Evolutionary conservation across 2,113 vertebrate genomes (phyloP), one percentile per base, ranked within the genome.

Genomic region (Mirza zaza): DNA sequence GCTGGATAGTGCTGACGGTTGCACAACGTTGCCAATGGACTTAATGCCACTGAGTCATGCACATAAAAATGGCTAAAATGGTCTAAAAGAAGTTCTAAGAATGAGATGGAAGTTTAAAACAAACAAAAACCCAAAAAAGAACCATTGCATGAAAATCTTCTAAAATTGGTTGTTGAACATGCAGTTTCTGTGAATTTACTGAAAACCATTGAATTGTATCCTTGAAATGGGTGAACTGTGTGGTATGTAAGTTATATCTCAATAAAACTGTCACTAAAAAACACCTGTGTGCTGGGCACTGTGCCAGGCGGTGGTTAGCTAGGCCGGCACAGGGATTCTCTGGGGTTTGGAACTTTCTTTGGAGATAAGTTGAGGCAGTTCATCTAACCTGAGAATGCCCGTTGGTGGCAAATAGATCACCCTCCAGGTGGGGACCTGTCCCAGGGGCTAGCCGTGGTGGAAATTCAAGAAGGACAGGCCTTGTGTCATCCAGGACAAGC

Each of bases 361-460:
- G 50, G 57, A 36, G 36, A n/a, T 14, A 20, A 20, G 6, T 18
- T 14, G 18, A 36, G 79, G 50, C 6, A 5, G 18, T 25, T 5
- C 65, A 23, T 79, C n/a, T n/a, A 23, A 55, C 29, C 12, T 57
- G 75, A 73, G 50, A 61, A 29, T 4, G 14, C 21, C 34, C 68
- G 1, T 18, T 57, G 7, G 63, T 15, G 52, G 71, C 48, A n/a
- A 70, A 50, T 27, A 29, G 1, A 1, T 4, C 3, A 7, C 23
- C 10, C 12, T 32, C 6, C 0, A 39, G 1, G 3, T 6, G 18
- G 34, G 82, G 55, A 14, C 59, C 20, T 0, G 0, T 3, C 45
- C 68, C 21, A 6, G 79, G 29, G 15, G 1, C 18, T 25, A 5
- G 17, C 0, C 3, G 25, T 25, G 34, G 63, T 5, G 63, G 90